Evolutionary conservation across 2,797 vertebrate genomes (phyloP).

Genomic region (Chromis chromis): DNA sequence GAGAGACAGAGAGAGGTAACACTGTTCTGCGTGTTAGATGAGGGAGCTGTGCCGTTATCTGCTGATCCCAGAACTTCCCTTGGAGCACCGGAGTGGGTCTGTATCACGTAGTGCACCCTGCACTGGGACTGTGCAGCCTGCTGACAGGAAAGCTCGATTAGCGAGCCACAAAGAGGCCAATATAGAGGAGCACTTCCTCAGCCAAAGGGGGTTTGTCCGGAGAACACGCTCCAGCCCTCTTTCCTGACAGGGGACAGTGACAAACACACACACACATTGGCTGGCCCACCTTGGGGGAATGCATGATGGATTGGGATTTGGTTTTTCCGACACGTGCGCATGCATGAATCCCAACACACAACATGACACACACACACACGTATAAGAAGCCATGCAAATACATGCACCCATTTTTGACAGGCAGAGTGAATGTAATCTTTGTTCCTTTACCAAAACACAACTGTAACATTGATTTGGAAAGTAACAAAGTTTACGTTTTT

Average conservation of each 20-base stretch:
- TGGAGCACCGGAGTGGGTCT: conserved; percentile 87
- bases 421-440: conserved; percentile 38
- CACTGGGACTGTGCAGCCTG: conserved; percentile 77
- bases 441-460: conserved; percentile 57
- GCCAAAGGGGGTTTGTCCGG: conserved; percentile 83
- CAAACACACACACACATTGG: conserved; percentile 74
- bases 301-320: conserved; percentile 79
- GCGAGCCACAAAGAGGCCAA: conserved; percentile 87
- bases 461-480: conserved; percentile 76
- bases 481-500: conserved; percentile 74
- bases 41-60: conserved; percentile 88
- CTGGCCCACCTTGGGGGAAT: conserved; percentile 76
- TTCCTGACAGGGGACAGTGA: conserved; percentile 85
- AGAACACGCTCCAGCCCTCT: conserved; percentile 81
- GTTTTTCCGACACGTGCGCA: conserved; percentile 67
- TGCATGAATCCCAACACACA: conserved; percentile 42
- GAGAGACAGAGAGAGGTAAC: conserved; percentile 65
- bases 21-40: conserved; percentile 81
- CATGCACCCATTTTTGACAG: not conserved
- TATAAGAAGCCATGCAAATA: conserved; percentile 16
- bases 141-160: conserved; percentile 92
- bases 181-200: conserved; percentile 85
- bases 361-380: conserved; percentile 10
- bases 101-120: conserved; percentile 82
- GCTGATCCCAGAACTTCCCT: conserved; percentile 93